Evolutionary conservation across 2,797 vertebrate species (phyloP), one percentile per base, ranked within the genome.

Genomic region (Oophaga sylvatica): DNA sequence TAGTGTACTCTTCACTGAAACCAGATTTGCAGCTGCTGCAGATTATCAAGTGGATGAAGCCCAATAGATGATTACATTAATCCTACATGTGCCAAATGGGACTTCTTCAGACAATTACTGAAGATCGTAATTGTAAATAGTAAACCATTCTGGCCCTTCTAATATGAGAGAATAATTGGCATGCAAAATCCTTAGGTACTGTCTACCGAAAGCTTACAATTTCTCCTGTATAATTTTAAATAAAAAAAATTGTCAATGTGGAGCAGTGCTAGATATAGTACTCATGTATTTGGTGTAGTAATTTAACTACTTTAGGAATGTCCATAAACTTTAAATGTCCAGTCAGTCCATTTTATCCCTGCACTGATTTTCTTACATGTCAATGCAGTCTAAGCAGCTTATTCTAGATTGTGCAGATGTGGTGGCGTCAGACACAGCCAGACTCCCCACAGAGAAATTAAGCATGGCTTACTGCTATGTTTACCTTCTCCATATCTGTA

Each of bases 21-120:
- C 68, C 68, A 83, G 68, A 83, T 73, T 73, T 83, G 56, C 81
- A 83, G 81, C 81, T 83, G 81, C 70, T 31, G 20, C 6, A 83
- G 29, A 83, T 83, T 75, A 83, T 29, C 53, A 83, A 83, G 71
- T 59, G 68, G 67, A 56, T 73, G 56, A 57, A 35, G 17, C 53
- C 53, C 81, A 83, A 71, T 75, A 59, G 68, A 53, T 60, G 48
- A 83, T 83, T 83, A 60, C 59, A 73, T 41, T 83, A 83, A 83
- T 83, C 29, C 56, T 59, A 56, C 31, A 41, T 13, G 29, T 73
- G 81, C 68, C 68, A 73, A 73, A 31, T 35, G 68, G 19, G 68
- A 73, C 67, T 57, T 68, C 81, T 83, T 83, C 26, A 83, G 81
- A 83, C 56, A 83, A 31, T 82, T 83, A 73, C 29, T 57, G 31